Conservation (phyloP, 2,797 vertebrate species). For the Nothura maculosa region DNA sequence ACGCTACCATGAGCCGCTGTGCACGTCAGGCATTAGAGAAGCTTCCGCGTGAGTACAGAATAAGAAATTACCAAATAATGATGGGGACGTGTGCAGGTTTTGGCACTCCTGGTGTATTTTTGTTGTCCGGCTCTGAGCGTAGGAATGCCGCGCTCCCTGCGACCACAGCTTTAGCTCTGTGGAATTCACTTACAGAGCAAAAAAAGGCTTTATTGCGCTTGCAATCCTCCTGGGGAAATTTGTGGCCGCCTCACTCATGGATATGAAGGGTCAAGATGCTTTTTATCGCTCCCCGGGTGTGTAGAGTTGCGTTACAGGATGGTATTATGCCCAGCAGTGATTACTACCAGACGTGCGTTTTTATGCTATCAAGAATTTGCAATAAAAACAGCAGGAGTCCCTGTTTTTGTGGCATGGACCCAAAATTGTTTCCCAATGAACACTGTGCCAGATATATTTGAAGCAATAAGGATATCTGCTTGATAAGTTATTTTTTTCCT, state of each 20-base stretch:
- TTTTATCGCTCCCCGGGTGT: slow-evolving; percentile 64
- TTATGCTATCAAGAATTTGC: slow-evolving; percentile 63
- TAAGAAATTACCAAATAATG: background rate
- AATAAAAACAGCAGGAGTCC: slow-evolving; percentile 67
- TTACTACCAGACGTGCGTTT: slow-evolving; percentile 73
- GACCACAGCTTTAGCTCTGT: background rate
- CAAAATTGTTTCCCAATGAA: slow-evolving; percentile 63
- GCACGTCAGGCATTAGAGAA: background rate
- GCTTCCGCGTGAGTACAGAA: background rate
- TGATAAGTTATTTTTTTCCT: slow-evolving; percentile 67
- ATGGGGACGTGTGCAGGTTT: background rate
- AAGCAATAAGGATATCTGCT: slow-evolving; percentile 64
- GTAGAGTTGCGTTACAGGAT: slow-evolving; percentile 63
- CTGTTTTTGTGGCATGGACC: slow-evolving; percentile 57
- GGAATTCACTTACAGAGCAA: background rate
- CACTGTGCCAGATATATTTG: slow-evolving; percentile 47
- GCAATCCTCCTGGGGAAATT: background rate
- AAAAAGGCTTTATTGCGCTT: background rate
- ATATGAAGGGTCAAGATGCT: slow-evolving; percentile 59
- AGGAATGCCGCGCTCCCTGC: background rate
- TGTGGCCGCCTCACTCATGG: slow-evolving; percentile 23
- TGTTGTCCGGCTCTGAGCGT: background rate
- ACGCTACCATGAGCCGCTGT: background rate
- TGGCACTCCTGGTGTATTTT: background rate
- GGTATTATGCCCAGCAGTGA: slow-evolving; percentile 59